phyloP scores from a whole-genome alignment of 2,888 invertebrate species.

The Scelioninae gen. 1 region DNA sequence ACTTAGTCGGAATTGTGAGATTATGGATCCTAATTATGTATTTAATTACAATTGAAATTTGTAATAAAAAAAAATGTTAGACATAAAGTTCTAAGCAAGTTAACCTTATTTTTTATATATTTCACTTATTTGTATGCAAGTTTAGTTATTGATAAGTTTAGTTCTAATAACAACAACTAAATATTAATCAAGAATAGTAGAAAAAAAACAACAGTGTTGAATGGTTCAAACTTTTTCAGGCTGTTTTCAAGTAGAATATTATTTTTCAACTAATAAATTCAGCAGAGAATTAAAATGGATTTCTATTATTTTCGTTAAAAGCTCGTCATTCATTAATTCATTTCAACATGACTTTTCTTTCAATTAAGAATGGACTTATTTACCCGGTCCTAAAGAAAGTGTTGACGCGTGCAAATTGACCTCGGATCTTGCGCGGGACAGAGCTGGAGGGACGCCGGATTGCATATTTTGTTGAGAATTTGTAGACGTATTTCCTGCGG shows the following conservation, averaged over 20 bases:
- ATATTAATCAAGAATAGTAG: too few relatives aligned
- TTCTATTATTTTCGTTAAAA: slow-evolving; percentile 20
- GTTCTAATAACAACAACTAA: too few relatives aligned
- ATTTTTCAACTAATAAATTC: background rate
- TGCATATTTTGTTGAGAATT: slow-evolving; percentile 88
- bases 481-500: slow-evolving; percentile 75
- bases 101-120: too few relatives aligned
- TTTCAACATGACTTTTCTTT: slow-evolving; percentile 15
- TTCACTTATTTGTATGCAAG: too few relatives aligned
- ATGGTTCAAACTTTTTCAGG: background rate
- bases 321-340: slow-evolving; percentile 10
- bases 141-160: too few relatives aligned
- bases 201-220: too few relatives aligned
- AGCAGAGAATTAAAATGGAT: background rate
- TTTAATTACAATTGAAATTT: too few relatives aligned
- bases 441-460: slow-evolving; percentile 87
- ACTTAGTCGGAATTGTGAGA: background rate
- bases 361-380: slow-evolving; percentile 42
- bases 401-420: slow-evolving; percentile 92
- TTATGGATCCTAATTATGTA: too few relatives aligned
- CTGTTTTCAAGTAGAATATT: background rate
- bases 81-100: too few relatives aligned
- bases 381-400: slow-evolving; percentile 89
- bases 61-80: too few relatives aligned
- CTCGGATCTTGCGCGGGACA: slow-evolving; percentile 94